These are phyloP conservation scores for Volucella bombylans DNA, from an alignment of 2,888 invertebrate genomes.

Conservation along the genomic window DNA sequence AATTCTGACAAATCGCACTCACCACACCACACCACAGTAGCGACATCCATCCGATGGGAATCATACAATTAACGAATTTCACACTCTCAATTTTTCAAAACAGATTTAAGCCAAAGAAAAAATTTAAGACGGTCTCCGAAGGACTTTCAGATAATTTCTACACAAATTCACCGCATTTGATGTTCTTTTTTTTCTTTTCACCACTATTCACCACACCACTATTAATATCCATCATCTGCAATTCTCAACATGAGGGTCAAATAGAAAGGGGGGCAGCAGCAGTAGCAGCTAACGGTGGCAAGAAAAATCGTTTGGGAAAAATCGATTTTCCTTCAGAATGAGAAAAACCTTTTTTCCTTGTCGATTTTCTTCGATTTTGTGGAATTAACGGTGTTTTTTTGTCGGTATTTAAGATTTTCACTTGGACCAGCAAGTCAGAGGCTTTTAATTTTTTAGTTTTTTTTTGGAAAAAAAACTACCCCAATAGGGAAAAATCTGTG, in stretches of 20 bases:
- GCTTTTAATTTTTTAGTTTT: not conserved
- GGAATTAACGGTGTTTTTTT: slow-evolving; percentile 1
- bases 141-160: slow-evolving; percentile 29
- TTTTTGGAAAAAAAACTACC: not conserved
- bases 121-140: slow-evolving; percentile 4
- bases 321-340: slow-evolving; percentile 68
- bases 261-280: slow-evolving; percentile 5
- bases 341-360: slow-evolving; percentile 37
- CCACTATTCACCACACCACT: slow-evolving; percentile 60
- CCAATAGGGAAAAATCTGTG: not conserved
- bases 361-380: slow-evolving; percentile 1
- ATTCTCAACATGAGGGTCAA: slow-evolving; percentile 39
- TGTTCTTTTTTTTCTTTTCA: slow-evolving; percentile 30
- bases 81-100: slow-evolving; percentile 46
- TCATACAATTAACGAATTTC: slow-evolving; percentile 16
- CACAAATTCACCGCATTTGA: slow-evolving; percentile 58
- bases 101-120: slow-evolving; percentile 1
- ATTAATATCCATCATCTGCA: slow-evolving; percentile 57
- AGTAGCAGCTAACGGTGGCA: not conserved
- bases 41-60: slow-evolving; percentile 53
- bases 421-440: not conserved
- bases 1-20: slow-evolving; percentile 51
- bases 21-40: slow-evolving; percentile 45
- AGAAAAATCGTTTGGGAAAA: slow-evolving; percentile 62
- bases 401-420: slow-evolving; percentile 14